A percentile compares a stretch with the other conserved stretches of the same genome.
Evolutionary conservation across 1,140 invertebrate genomes (phyloP).

Genomic region (Drosophila erecta): DNA sequence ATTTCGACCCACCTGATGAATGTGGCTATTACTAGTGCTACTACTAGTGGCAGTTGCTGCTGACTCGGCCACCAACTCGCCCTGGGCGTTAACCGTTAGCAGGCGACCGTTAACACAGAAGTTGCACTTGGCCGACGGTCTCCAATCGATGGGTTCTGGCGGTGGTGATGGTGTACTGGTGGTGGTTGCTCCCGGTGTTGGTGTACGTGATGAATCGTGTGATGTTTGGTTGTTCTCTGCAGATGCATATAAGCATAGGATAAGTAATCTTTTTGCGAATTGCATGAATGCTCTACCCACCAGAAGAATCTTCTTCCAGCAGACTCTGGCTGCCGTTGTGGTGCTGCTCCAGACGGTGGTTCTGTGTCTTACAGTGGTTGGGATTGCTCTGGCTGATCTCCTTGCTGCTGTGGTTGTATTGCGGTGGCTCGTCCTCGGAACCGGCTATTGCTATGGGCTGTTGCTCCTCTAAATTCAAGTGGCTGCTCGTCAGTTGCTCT

Average conservation of each 20-base stretch:
- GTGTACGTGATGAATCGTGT: conserved; percentile 71
- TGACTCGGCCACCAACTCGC: conserved; percentile 83
- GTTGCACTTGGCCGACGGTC: conserved; percentile 93
- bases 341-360: conserved; percentile 67
- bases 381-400: conserved; percentile 32
- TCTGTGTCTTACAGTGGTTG: conserved; percentile 55
- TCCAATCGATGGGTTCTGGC: conserved; percentile 90
- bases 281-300: conserved; percentile 15
- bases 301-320: conserved; percentile 67
- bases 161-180: conserved; percentile 76
- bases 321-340: conserved; percentile 43
- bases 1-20: conserved; percentile 32
- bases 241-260: background rate
- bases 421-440: conserved; percentile 51
- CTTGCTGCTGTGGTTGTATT: conserved; percentile 43
- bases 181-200: conserved; percentile 39
- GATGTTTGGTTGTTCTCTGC: conserved; percentile 70
- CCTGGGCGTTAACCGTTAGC: conserved; percentile 84
- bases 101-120: conserved; percentile 94
- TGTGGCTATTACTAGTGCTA: conserved; percentile 38
- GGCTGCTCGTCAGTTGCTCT: conserved; percentile 88
- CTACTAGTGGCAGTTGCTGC: conserved; percentile 25
- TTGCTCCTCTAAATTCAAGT: conserved; percentile 78
- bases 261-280: too few species aligned
- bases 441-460: conserved; percentile 68